A percentile compares a stretch with the other conserved stretches of the same genome.
These are phyloP conservation scores for Alethe castanea DNA, from an alignment of 2,113 vertebrate species.

Conservation along the genomic window DNA sequence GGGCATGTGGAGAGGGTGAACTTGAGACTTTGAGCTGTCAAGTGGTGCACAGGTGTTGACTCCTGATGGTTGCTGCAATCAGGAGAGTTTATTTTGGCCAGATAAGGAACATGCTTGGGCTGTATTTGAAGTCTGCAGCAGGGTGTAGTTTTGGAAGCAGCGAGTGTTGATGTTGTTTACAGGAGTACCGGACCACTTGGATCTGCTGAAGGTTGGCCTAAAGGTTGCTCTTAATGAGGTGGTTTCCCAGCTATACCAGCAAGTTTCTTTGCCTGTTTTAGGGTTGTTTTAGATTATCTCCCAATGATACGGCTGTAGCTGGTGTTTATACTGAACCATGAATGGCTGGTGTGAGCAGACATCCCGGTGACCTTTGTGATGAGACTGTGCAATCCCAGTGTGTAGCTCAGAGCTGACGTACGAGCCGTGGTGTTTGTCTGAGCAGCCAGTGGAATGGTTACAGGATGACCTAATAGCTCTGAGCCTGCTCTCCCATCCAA, in stretches of 20 bases:
- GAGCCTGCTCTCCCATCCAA: neutral
- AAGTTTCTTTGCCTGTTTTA: neutral
- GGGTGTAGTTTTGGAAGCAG: neutral
- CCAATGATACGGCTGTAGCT: fast-evolving
- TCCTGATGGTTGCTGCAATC: neutral
- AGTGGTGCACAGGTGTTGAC: neutral
- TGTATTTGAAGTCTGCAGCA: neutral
- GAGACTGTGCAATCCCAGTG: neutral
- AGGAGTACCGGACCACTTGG: neutral
- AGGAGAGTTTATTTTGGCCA: neutral
- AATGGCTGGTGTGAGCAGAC: neutral
- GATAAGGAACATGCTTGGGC: neutral
- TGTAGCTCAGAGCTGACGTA: neutral
- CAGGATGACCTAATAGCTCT: neutral
- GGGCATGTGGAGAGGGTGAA: neutral
- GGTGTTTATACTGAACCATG: neutral
- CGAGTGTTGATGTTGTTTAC: neutral
- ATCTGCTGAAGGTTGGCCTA: neutral
- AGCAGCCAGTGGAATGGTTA: neutral
- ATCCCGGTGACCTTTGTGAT: neutral
- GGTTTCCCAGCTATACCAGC: neutral
- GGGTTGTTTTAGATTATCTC: neutral
- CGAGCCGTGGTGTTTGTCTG: neutral
- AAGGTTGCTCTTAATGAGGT: neutral
- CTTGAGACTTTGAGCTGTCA: constrained; percentile 33